Base-by-base conservation (phyloP, 2,888 invertebrate genomes). In the Serripes groenlandicus region DNA sequence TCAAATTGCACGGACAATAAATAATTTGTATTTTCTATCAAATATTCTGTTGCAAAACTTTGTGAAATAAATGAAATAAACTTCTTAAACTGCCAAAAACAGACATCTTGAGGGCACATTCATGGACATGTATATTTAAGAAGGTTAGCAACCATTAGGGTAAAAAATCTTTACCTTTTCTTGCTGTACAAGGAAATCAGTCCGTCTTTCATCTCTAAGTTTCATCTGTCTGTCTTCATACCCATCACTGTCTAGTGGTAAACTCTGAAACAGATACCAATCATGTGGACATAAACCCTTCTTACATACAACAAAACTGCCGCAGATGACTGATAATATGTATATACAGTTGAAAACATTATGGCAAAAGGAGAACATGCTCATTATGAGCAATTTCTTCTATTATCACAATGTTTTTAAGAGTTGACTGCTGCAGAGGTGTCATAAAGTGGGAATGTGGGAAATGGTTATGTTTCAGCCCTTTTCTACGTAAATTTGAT, bases 161-260 rank as follows among this genome's bases (percentile, higher is more conserved):
- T n/a, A n/a, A 62, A 49, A n/a, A 21, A 28, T 37, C 23, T 35
- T 54, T 56, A 86, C 86, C 84, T 80, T 86, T 52, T 84, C 86
- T 49, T 82, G 82, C 30, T 86, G 84, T 18, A 66, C 60, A 34
- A 78, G 34, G 69, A 71, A 80, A 37, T 86, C 86, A 56, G 34
- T 71, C 23, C 78, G 79, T 7, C 79, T 62, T 56, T 86, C 86
- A 7, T 86, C 82, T 42, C 62, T 64, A 32, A 86, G 73, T 11
- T 21, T 34, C 56, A 34, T 52, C 52, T 80, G 83, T 70, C 66
- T 79, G 37, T 81, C 80, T 30, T 86, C 84, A 56, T 80, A 84
- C 23, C 84, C 84, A 71, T 86, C 84, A 82, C 84, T 86, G 78
- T 84, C 71, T 26, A 86, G 66, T 7, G 86, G 86, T 58, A 86